Base-by-base conservation (phyloP, 2,888 invertebrate genomes). In the Melinaea marsaeus region DNA sequence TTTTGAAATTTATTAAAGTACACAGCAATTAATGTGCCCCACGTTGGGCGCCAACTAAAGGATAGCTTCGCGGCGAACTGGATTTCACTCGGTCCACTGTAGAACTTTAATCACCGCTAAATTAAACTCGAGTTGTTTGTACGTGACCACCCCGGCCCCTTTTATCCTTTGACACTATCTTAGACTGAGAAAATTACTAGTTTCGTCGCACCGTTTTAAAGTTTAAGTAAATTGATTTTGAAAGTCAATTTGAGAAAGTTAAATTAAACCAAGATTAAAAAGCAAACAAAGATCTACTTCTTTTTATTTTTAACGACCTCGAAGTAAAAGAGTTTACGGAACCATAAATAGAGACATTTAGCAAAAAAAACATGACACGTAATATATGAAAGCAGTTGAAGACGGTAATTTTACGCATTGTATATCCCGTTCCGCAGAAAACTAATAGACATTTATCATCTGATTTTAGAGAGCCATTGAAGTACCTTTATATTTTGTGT, bases 341-440 rank as follows among this genome's bases (percentile, higher is more conserved):
- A 75, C 69, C 71, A 71, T 72, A 73, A 74, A 71, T 71, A 75
- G 74, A 74, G 62, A 65, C 60, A 65, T 65, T 60, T 60, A 34
- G 55, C 59, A 7, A 51, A 61, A n/a, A 64, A 67, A 65, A 61
- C 61, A 60, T 63, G 64, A 63, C 55, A 64, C 62, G 63, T 65
- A 81, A 86, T 76, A 77, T 83, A 82, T 79, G 81, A 77, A 78
- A 79, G 81, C 83, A 84, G 81, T 83, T 66, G 81, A 81, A 82
- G 83, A 80, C 81, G 79, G 85, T 87, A 85, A 89, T 88, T 88
- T 89, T 85, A 83, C 88, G 88, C 88, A 80, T 87, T 87, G 88
- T 87, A 80, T 88, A 84, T 82, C 85, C 85, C 80, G 86, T 88
- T 86, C 78, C 76, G 74, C 66, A 78, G 76, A 77, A 78, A 78